Conservation (phyloP, 2,888 invertebrate genomes). For the Sarcophaga caerulescens region DNA sequence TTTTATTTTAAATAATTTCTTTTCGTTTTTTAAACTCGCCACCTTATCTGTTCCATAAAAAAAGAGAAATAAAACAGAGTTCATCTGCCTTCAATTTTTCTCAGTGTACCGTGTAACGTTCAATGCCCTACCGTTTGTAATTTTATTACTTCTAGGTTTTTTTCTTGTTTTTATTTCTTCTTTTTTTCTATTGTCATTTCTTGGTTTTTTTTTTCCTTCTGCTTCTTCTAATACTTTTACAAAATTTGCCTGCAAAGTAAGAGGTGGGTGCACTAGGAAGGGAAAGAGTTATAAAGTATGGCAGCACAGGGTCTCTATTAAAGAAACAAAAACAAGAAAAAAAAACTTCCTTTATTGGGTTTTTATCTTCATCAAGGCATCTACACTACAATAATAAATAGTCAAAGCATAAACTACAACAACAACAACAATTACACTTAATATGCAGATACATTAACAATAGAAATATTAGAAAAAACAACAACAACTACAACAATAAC, state of each 20-base stretch:
- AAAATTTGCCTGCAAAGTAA: background rate
- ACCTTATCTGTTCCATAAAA: background rate
- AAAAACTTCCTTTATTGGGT: conserved; percentile 67
- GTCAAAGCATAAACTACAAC: conserved; percentile 43
- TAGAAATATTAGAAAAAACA: conserved; percentile 61
- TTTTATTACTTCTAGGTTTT: conserved; percentile 48
- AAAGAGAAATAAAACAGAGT: background rate
- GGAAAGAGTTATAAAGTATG: background rate
- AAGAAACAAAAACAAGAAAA: background rate
- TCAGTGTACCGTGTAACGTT: conserved; percentile 54
- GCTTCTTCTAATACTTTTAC: conserved; percentile 34
- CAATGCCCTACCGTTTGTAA: conserved; percentile 50
- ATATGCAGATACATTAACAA: conserved; percentile 61
- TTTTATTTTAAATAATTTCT: too few relatives aligned
- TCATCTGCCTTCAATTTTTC: conserved; percentile 6
- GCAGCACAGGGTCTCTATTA: conserved; percentile 55
- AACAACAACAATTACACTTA: conserved; percentile 55
- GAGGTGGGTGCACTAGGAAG: background rate
- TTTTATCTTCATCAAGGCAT: conserved; percentile 66
- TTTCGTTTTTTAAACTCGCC: too few relatives aligned
- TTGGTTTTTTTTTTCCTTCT: conserved; percentile 20
- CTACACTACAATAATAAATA: conserved; percentile 47
- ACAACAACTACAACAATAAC: background rate
- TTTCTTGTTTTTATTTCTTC: background rate
- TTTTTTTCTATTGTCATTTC: conserved; percentile 54